These are phyloP conservation scores for Catamblyrhynchus diadema DNA, from an alignment of 2,797 vertebrate genomes.

Conservation along the genomic window DNA sequence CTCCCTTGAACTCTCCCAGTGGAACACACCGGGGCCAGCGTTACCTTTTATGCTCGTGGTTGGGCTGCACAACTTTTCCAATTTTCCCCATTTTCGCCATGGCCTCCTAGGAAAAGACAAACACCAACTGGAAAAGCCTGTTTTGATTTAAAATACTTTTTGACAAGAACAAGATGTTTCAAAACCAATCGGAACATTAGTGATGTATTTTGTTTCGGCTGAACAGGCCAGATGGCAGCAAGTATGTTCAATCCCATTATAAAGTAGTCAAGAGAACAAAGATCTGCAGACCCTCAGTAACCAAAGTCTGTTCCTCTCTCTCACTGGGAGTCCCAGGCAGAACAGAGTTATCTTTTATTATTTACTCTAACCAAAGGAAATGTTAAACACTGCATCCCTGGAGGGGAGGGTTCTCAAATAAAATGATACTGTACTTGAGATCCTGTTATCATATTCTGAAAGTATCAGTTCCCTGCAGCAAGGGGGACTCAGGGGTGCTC, in stretches of 20 bases:
- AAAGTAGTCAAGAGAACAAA: conserved; percentile 51
- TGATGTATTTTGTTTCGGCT: conserved; percentile 48
- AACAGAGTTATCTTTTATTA: conserved; percentile 34
- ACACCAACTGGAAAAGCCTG: conserved; percentile 51
- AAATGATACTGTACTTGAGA: neutral
- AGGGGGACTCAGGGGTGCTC: neutral
- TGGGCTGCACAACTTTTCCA: conserved; percentile 84
- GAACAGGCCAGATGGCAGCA: conserved; percentile 55
- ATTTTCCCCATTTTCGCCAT: conserved; percentile 91
- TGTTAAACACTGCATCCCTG: neutral
- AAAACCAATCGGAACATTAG: conserved; percentile 47
- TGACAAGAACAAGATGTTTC: conserved; percentile 65
- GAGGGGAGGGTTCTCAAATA: conserved; percentile 9
- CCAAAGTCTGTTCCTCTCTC: conserved; percentile 36
- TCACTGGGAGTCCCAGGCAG: neutral
- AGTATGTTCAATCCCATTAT: conserved; percentile 50
- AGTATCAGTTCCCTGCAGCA: neutral
- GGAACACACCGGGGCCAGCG: neutral
- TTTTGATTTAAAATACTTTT: conserved; percentile 65
- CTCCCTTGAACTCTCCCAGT: neutral
- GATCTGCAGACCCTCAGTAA: conserved; percentile 8
- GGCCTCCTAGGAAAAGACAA: conserved; percentile 83
- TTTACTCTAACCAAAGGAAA: conserved; percentile 48
- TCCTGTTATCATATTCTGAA: neutral
- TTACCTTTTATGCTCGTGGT: conserved; percentile 83